These are phyloP conservation scores for Percina caprodes DNA, from an alignment of 2,113 vertebrate species.

Conservation along the genomic window DNA sequence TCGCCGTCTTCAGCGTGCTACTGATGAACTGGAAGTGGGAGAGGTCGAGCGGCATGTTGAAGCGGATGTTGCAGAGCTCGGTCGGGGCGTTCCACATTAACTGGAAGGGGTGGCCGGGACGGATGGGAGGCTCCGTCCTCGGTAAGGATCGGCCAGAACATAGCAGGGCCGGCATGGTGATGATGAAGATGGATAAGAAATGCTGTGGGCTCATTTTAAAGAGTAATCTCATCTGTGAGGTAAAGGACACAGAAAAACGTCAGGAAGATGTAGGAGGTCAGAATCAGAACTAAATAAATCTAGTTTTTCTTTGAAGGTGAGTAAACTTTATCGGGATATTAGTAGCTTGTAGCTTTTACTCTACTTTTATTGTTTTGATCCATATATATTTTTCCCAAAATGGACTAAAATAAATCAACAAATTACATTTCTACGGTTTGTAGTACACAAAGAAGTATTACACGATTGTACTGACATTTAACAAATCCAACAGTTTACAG, in stretches of 20 bases:
- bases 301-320: neutral
- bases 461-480: no score
- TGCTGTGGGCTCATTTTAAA: conserved; percentile 34
- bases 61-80: conserved; percentile 80
- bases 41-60: conserved; percentile 81
- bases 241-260: neutral
- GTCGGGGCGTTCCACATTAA: conserved; percentile 89
- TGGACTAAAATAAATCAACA: neutral
- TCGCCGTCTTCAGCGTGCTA: conserved; percentile 78
- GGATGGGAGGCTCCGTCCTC: conserved; percentile 71
- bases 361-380: neutral
- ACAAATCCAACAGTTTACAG: no score
- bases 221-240: conserved; percentile 19
- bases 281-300: neutral
- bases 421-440: no score
- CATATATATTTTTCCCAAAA: neutral
- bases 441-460: no score
- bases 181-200: conserved; percentile 4
- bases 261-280: neutral
- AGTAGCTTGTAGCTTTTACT: neutral
- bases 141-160: neutral
- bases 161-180: conserved; percentile 13
- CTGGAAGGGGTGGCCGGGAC: conserved; percentile 74
- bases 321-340: neutral
- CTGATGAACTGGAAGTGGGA: conserved; percentile 82